Conservation (phyloP, 2,113 vertebrate species). For the Esox niger region DNA sequence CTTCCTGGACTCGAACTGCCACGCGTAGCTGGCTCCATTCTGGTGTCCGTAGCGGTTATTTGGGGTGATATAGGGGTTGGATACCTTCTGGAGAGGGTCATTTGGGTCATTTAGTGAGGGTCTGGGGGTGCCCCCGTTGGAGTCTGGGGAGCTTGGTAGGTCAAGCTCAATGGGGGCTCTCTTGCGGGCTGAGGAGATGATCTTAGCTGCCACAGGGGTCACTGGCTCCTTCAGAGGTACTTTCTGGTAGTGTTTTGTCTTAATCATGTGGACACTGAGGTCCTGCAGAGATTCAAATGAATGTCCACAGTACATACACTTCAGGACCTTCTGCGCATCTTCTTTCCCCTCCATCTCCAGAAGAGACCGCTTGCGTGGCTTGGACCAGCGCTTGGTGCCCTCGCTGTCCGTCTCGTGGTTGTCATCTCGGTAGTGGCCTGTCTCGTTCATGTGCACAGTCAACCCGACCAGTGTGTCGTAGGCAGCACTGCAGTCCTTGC, state of each 20-base stretch:
- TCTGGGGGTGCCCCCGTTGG: conserved; percentile 88
- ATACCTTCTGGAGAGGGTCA: conserved; percentile 86
- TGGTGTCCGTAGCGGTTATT: conserved; percentile 98
- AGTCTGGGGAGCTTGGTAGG: conserved; percentile 94
- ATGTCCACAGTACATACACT: conserved; percentile 99
- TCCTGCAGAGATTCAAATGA: conserved; percentile 99
- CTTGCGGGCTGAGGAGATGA: conserved; percentile 88
- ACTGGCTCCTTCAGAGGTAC: conserved; percentile 99
- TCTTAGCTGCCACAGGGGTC: conserved; percentile 93
- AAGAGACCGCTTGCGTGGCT: conserved; percentile 95
- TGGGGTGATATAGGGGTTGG: conserved; percentile 93
- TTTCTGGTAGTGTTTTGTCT: conserved; percentile 99
- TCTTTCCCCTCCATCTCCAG: conserved; percentile 99
- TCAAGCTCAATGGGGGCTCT: conserved; percentile 89
- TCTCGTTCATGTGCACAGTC: conserved; percentile 99
- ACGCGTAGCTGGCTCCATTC: conserved; percentile 97
- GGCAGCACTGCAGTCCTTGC: conserved; percentile 96
- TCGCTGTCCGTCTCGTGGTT: conserved; percentile 94
- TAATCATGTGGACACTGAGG: conserved; percentile 98
- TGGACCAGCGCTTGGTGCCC: conserved; percentile 95
- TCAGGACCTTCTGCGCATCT: conserved; percentile 96
- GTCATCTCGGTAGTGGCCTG: conserved; percentile 95
- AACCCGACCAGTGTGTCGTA: conserved; percentile 96
- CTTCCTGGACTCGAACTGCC: conserved; percentile 98
- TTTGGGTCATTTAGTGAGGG: conserved; percentile 75